Conservation (phyloP, 64 coral and sea anemone species). For the Trachythela sp. region DNA sequence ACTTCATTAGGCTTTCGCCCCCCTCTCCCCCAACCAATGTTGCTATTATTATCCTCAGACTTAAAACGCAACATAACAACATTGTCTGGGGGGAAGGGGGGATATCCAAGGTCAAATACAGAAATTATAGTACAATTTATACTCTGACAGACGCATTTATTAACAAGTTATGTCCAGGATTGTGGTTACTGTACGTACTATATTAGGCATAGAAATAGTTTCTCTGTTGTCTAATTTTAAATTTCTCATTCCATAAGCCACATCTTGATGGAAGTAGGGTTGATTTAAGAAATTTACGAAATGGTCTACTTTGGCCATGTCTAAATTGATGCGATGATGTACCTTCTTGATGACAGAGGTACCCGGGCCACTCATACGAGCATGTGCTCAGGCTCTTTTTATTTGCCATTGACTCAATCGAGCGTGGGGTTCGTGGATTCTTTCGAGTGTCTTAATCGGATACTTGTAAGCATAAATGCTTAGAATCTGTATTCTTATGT, state of each 20-base stretch:
- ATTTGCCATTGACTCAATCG: conserved; percentile 22
- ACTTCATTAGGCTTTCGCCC: too few species aligned
- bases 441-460: background rate
- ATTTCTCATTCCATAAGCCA: background rate
- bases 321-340: background rate
- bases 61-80: too few species aligned
- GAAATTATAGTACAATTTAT: too few species aligned
- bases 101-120: too few species aligned
- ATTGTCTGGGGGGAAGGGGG: too few species aligned
- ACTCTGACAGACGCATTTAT: too few species aligned
- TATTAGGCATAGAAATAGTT: background rate
- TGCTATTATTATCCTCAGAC: too few species aligned
- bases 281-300: background rate
- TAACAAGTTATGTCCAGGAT: too few species aligned
- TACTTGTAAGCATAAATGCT: conserved; percentile 15
- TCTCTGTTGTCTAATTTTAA: background rate
- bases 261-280: background rate
- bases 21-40: too few species aligned
- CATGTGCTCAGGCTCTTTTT: conserved; percentile 22
- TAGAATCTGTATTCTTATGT: conserved; percentile 21
- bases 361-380: background rate
- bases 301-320: background rate
- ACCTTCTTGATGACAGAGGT: background rate
- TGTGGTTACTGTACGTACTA: background rate
- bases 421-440: conserved; percentile 1